Conservation (phyloP, 2,888 invertebrate species). For the Girardia tigrina region DNA sequence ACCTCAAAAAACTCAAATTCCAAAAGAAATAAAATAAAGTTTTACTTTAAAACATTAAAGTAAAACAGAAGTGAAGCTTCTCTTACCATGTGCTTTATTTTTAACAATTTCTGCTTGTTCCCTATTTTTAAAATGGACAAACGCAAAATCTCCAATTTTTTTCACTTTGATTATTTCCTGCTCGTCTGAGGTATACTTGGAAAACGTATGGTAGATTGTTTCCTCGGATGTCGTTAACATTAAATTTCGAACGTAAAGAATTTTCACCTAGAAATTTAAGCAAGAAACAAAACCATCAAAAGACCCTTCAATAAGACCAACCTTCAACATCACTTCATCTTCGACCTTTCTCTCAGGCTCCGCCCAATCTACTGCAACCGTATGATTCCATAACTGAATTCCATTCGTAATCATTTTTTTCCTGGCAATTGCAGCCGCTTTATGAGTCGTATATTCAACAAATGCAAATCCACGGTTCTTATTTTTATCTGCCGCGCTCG, state of each 20-base stretch:
- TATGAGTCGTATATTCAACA: constrained; percentile 62
- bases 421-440: constrained; percentile 50
- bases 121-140: constrained; percentile 37
- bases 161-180: constrained; percentile 40
- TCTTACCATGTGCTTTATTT: constrained; percentile 45
- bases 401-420: constrained; percentile 55
- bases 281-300: neutral
- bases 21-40: too few species aligned
- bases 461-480: constrained; percentile 68
- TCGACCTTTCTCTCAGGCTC: constrained; percentile 62
- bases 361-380: constrained; percentile 66
- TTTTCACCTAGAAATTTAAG: constrained; percentile 57
- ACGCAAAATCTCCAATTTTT: constrained; percentile 36
- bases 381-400: constrained; percentile 56
- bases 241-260: constrained; percentile 63
- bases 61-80: too few species aligned
- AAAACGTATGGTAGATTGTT: constrained; percentile 52
- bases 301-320: constrained; percentile 37
- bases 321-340: constrained; percentile 56
- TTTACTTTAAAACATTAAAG: too few species aligned
- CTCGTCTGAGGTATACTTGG: constrained; percentile 39
- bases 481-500: constrained; percentile 54
- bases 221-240: constrained; percentile 55
- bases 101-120: constrained; percentile 40
- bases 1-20: too few species aligned